phyloP scores from a whole-genome alignment of 1,140 invertebrate species.

The Liolophura sinensis region DNA sequence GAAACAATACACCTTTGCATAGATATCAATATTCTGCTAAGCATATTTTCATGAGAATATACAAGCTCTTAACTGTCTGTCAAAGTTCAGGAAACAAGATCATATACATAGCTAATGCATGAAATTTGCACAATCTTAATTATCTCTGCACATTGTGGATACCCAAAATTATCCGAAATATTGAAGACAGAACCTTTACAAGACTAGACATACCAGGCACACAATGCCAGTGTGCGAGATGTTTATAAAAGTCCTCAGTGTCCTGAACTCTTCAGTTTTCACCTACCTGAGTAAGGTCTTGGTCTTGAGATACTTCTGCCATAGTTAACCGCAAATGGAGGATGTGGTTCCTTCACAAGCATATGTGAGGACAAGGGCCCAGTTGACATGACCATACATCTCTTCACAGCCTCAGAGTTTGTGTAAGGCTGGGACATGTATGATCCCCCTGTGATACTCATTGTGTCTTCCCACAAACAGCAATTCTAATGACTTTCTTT shows the following conservation, averaged over 20 bases:
- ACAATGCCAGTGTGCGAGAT: neutral
- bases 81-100: too few relatives aligned
- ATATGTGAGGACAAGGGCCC: constrained; percentile 38
- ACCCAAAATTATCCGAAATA: neutral
- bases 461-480: neutral
- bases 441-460: constrained; percentile 17
- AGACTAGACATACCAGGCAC: too few relatives aligned
- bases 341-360: constrained; percentile 28
- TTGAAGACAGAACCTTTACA: constrained; percentile 7
- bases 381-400: constrained; percentile 36
- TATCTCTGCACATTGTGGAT: neutral
- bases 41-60: too few relatives aligned
- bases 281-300: constrained; percentile 41
- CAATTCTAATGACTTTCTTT: neutral
- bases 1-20: too few relatives aligned
- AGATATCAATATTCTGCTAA: too few relatives aligned
- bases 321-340: constrained; percentile 36
- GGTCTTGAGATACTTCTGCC: constrained; percentile 13
- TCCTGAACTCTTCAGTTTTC: neutral
- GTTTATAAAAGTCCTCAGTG: neutral
- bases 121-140: neutral
- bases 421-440: constrained; percentile 43
- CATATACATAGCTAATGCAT: neutral
- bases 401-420: constrained; percentile 42
- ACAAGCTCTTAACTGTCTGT: too few relatives aligned